These are phyloP conservation scores for Pachypanchax playfairii DNA, from an alignment of 2,113 vertebrate genomes.

Conservation along the genomic window DNA sequence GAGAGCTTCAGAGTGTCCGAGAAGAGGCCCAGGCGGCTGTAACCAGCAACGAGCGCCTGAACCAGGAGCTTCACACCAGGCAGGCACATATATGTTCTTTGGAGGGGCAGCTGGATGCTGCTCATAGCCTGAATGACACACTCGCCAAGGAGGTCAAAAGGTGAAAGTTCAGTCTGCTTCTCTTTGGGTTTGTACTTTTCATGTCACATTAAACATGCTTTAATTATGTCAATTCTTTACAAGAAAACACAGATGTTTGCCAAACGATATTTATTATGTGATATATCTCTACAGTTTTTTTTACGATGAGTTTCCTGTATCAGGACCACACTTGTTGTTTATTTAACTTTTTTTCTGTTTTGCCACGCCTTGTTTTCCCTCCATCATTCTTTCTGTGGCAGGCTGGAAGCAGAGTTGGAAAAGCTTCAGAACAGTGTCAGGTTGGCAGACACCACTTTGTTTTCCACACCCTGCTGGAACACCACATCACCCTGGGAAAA, in stretches of 20 bases:
- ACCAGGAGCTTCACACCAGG: slow-evolving; percentile 78
- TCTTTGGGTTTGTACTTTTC: background rate
- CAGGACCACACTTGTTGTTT: background rate
- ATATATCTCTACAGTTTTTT: background rate
- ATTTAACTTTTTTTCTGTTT: background rate
- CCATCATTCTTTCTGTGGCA: slow-evolving; percentile 30
- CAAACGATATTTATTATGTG: too few species aligned
- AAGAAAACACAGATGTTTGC: too few species aligned
- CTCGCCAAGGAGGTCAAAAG: slow-evolving; percentile 81
- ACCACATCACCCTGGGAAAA: slow-evolving; percentile 72
- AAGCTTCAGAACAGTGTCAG: slow-evolving; percentile 75
- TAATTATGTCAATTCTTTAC: background rate
- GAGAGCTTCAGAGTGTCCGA: slow-evolving; percentile 69
- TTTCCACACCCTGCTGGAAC: slow-evolving; percentile 81
- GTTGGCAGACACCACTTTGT: slow-evolving; percentile 66
- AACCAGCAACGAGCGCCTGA: slow-evolving; percentile 64
- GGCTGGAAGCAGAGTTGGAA: slow-evolving; percentile 81
- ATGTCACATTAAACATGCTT: background rate
- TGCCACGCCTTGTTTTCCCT: background rate
- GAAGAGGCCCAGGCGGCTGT: slow-evolving; percentile 61
- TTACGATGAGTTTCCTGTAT: background rate
- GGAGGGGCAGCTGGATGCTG: slow-evolving; percentile 79
- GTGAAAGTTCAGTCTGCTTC: slow-evolving; percentile 41
- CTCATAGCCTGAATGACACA: slow-evolving; percentile 68
- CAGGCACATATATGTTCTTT: slow-evolving; percentile 77